Conservation (phyloP, 2,113 vertebrate genomes). For the Syrmaticus mikado region DNA sequence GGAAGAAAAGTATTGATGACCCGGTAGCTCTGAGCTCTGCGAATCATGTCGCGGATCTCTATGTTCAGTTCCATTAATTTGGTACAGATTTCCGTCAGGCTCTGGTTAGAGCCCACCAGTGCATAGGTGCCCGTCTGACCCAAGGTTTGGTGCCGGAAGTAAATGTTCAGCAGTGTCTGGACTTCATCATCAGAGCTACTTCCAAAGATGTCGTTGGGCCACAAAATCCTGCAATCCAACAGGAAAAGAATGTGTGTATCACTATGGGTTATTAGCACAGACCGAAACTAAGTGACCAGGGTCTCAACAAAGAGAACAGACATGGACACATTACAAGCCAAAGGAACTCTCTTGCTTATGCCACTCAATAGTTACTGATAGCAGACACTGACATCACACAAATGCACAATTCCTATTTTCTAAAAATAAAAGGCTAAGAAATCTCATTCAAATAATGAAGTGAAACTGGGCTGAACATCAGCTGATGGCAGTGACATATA, state of each 20-base stretch:
- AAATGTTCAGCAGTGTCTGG: slow-evolving; percentile 96
- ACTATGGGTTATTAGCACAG: not conserved
- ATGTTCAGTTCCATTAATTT: slow-evolving; percentile 93
- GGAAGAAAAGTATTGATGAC: slow-evolving; percentile 91
- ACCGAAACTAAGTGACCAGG: not conserved
- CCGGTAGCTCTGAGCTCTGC: slow-evolving; percentile 88
- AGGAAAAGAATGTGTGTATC: not conserved
- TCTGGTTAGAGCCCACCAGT: slow-evolving; percentile 94
- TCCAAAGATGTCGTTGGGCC: slow-evolving; percentile 97
- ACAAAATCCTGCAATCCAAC: slow-evolving; percentile 83
- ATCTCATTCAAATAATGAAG: not conserved
- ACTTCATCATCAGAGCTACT: slow-evolving; percentile 91
- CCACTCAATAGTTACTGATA: not conserved
- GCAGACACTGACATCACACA: not conserved
- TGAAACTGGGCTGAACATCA: not conserved
- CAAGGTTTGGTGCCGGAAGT: slow-evolving; percentile 95
- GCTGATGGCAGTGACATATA: not conserved
- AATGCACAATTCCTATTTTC: not conserved
- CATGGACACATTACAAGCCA: accelerated
- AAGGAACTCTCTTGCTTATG: not conserved
- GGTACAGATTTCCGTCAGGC: slow-evolving; percentile 90
- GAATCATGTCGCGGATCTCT: slow-evolving; percentile 94
- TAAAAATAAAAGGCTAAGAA: not conserved
- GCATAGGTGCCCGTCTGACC: slow-evolving; percentile 96
- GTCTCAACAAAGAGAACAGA: not conserved